A percentile compares a stretch with the other conserved stretches of the same genome.
phyloP scores from a whole-genome alignment of 2,113 vertebrate species.

The Phylloscopus whistleri region DNA sequence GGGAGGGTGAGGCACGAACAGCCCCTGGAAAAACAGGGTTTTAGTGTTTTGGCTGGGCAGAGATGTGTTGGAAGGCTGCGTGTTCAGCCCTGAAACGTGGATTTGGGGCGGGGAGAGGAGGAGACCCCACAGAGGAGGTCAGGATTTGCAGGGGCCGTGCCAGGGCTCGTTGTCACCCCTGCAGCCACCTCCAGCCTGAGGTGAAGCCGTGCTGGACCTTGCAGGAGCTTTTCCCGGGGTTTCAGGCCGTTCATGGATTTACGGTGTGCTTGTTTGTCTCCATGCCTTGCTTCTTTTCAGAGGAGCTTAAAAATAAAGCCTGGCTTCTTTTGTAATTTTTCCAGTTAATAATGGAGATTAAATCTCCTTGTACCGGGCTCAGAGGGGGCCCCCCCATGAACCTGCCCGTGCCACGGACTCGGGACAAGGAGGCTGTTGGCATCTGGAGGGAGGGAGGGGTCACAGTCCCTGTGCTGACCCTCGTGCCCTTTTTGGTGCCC shows the following conservation, averaged over 20 bases:
- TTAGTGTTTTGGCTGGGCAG: background rate
- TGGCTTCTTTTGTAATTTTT: background rate
- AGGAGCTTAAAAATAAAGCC: constrained; percentile 39
- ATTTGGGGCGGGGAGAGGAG: background rate
- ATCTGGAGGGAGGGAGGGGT: background rate
- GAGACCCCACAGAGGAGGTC: rapidly evolving
- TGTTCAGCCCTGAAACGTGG: background rate
- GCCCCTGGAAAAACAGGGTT: background rate
- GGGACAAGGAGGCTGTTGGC: background rate
- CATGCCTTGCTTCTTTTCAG: background rate
- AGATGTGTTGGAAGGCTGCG: rapidly evolving
- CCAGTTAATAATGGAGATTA: constrained; percentile 39
- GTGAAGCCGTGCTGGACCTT: rapidly evolving
- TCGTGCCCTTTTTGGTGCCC: background rate
- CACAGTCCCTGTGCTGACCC: background rate
- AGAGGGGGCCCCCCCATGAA: background rate
- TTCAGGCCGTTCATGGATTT: background rate
- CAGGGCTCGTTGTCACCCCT: background rate
- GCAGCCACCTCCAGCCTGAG: background rate
- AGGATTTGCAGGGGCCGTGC: background rate
- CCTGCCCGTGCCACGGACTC: background rate
- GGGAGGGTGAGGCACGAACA: background rate
- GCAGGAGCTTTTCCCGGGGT: background rate
- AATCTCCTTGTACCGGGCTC: background rate
- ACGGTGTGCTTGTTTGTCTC: background rate